A percentile compares a stretch with the other conserved stretches of the same genome.
These are phyloP conservation scores for Entomobrya multifasciata DNA, from an alignment of 2,888 invertebrate species.

Conservation along the genomic window DNA sequence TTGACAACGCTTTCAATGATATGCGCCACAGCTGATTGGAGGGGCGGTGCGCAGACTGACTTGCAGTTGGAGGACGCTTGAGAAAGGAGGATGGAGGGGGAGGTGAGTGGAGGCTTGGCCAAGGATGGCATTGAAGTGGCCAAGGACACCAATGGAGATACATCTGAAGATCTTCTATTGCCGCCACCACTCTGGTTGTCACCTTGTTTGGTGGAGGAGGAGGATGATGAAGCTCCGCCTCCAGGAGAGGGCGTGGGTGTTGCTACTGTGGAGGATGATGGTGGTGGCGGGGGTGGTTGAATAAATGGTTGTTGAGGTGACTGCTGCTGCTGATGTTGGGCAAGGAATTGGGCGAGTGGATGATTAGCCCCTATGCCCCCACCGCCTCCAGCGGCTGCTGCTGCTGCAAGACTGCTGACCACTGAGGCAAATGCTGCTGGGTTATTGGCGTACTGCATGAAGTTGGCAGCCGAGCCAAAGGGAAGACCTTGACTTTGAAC, in stretches of 20 bases:
- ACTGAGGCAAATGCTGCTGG: slow-evolving; percentile 67
- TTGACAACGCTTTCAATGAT: slow-evolving; percentile 80
- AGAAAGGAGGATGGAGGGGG: slow-evolving; percentile 77
- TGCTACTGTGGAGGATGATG: slow-evolving; percentile 12
- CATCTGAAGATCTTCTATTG: slow-evolving; percentile 35
- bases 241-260: slow-evolving; percentile 29
- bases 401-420: slow-evolving; percentile 38
- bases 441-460: slow-evolving; percentile 60
- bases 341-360: slow-evolving; percentile 57
- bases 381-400: slow-evolving; percentile 38
- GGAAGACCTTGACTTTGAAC: slow-evolving; percentile 55
- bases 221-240: neutral
- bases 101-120: slow-evolving; percentile 79
- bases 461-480: slow-evolving; percentile 45
- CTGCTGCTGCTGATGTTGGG: slow-evolving; percentile 66
- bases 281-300: slow-evolving; percentile 60
- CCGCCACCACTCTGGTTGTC: neutral
- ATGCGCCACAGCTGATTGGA: slow-evolving; percentile 78
- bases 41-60: slow-evolving; percentile 75
- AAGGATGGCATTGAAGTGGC: slow-evolving; percentile 75
- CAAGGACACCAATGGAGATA: slow-evolving; percentile 66
- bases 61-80: slow-evolving; percentile 69
- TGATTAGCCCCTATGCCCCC: too few relatives aligned
- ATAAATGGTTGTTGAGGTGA: slow-evolving; percentile 56
- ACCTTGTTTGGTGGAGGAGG: neutral